These are phyloP conservation scores for Chitala chitala DNA, from an alignment of 2,113 vertebrate species.

Conservation along the genomic window DNA sequence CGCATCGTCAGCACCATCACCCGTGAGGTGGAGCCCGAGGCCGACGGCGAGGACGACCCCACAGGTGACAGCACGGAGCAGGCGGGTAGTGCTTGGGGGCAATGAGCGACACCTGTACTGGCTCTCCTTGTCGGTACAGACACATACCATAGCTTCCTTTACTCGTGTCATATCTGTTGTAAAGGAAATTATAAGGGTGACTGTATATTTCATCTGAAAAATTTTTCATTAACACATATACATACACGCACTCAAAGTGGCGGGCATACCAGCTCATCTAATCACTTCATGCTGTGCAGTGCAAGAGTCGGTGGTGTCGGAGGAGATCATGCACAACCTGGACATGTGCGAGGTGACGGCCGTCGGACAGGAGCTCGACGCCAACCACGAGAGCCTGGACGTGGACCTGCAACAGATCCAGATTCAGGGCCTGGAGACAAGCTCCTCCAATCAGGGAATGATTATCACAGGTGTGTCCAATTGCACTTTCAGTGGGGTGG, in stretches of 20 bases:
- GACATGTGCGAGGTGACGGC: conserved; percentile 87
- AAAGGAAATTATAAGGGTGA: no score
- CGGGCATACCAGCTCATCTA: background rate
- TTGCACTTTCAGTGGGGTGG: background rate
- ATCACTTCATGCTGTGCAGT: conserved; percentile 57
- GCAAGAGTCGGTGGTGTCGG: conserved; percentile 93
- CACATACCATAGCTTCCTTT: no score
- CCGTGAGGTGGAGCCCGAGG: conserved; percentile 80
- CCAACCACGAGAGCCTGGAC: conserved; percentile 86
- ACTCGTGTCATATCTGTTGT: no score
- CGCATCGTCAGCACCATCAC: conserved; percentile 95
- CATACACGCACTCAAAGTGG: background rate
- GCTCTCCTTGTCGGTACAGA: no score
- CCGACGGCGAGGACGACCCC: conserved; percentile 81
- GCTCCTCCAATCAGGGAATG: conserved; percentile 78
- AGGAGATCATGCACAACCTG: conserved; percentile 97
- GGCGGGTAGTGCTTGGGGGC: no score
- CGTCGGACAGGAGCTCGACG: conserved; percentile 82
- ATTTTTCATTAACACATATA: background rate
- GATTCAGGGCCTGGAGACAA: conserved; percentile 84
- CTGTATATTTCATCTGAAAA: conserved; percentile 34
- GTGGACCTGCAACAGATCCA: conserved; percentile 76
- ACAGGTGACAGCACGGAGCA: conserved; percentile 61
- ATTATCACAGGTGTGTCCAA: conserved; percentile 74
- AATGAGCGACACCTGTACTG: no score